Evolutionary conservation across 2,113 vertebrate species (phyloP).

Genomic region (Misgurnus mizolepis): DNA sequence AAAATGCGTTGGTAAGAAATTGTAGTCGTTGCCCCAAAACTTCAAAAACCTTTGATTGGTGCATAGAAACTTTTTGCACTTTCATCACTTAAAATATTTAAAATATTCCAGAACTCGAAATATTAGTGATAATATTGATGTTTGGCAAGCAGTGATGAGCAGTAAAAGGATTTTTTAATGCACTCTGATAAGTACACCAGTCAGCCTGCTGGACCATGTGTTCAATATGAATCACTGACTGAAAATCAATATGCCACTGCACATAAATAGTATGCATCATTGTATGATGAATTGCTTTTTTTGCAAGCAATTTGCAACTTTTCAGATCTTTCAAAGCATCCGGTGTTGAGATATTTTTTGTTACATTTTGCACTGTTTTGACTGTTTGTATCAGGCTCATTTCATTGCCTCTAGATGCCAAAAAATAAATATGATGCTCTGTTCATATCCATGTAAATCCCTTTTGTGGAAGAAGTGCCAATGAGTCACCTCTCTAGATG

Average conservation of each 20-base stretch:
- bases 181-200: constrained; percentile 5
- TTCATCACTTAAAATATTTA: too few species aligned
- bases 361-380: neutral
- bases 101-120: neutral
- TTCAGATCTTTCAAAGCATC: neutral
- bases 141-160: constrained; percentile 20
- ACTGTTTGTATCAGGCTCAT: neutral
- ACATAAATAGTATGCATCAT: constrained; percentile 29
- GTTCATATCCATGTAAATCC: constrained; percentile 22
- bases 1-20: too few species aligned
- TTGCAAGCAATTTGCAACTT: neutral
- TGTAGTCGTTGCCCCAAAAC: too few species aligned
- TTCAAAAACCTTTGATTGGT: too few species aligned
- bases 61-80: too few species aligned
- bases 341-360: neutral
- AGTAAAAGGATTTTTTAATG: constrained; percentile 24
- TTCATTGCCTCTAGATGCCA: constrained; percentile 5
- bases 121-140: constrained; percentile 35
- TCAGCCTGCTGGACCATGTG: constrained; percentile 34
- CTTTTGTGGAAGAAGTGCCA: neutral
- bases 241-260: constrained; percentile 13
- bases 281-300: constrained; percentile 20
- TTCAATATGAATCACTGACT: constrained; percentile 37
- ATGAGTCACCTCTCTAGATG: constrained; percentile 26
- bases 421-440: constrained; percentile 1